A percentile compares a stretch with the other conserved stretches of the same genome.
These are phyloP conservation scores for Parapristionchus giblindavisi DNA, from an alignment of 2,888 invertebrate species.

Conservation along the genomic window DNA sequence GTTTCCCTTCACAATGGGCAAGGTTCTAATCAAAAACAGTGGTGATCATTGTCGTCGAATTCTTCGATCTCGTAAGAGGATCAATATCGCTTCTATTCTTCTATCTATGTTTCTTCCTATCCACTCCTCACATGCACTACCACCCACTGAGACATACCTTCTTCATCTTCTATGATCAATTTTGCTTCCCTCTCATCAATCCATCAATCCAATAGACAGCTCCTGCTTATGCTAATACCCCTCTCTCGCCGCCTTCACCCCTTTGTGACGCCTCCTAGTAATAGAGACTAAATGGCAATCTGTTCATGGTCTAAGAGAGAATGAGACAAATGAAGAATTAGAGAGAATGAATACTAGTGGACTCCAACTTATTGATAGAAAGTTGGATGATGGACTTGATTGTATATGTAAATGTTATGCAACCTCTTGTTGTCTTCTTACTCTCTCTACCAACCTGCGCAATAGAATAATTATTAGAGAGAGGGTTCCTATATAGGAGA, in stretches of 20 bases:
- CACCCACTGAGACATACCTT: constrained; percentile 16
- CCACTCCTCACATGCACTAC: constrained; percentile 7
- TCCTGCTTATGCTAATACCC: constrained; percentile 15
- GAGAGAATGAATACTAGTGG: no score
- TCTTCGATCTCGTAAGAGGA: not conserved
- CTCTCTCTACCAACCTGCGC: no score
- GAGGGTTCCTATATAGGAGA: not conserved
- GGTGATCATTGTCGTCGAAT: not conserved
- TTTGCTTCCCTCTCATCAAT: constrained; percentile 13
- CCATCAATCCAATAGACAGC: constrained; percentile 16
- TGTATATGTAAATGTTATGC: no score
- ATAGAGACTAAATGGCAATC: not conserved
- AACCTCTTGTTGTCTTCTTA: no score
- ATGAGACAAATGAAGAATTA: no score
- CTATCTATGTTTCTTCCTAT: not conserved
- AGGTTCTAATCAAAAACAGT: not conserved
- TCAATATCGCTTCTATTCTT: constrained; percentile 4
- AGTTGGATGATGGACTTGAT: no score
- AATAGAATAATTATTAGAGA: constrained; percentile 29
- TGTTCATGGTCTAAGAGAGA: no score
- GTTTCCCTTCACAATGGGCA: not conserved
- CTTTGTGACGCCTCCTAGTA: constrained; percentile 17
- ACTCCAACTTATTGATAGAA: no score
- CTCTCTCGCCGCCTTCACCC: no score
- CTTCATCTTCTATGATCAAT: constrained; percentile 26